Conservation (phyloP, 2,797 vertebrate genomes). For the Lacerta viridis region DNA sequence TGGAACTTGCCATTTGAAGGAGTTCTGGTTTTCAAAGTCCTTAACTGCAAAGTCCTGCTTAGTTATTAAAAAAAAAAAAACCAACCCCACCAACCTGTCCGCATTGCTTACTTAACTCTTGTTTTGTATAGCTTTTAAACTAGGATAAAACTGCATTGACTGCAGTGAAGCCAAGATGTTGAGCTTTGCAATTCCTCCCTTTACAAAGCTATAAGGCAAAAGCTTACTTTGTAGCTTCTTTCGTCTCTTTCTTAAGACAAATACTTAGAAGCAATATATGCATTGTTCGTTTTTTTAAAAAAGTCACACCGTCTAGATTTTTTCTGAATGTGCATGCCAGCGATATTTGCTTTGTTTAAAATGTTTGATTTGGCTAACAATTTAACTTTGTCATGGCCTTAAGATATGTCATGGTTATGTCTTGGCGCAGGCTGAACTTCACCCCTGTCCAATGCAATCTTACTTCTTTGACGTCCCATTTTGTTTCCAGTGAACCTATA, state of each 20-base stretch:
- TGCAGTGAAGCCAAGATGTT: slow-evolving; percentile 1
- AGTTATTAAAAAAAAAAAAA: too few relatives aligned
- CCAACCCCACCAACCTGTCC: not conserved
- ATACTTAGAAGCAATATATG: not conserved
- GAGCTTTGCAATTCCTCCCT: not conserved
- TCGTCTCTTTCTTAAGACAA: not conserved
- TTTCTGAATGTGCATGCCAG: not conserved
- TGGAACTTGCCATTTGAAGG: not conserved
- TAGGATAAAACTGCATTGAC: not conserved
- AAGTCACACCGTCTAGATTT: not conserved
- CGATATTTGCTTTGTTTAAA: not conserved
- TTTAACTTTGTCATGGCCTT: not conserved
- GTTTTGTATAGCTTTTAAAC: not conserved
- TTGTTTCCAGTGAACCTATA: not conserved
- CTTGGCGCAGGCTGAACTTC: not conserved
- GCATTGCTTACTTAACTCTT: not conserved
- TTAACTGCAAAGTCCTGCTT: too few relatives aligned
- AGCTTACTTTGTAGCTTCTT: not conserved
- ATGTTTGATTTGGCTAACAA: not conserved
- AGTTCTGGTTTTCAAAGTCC: not conserved
- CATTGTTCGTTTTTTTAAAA: slow-evolving; percentile 4
- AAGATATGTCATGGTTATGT: not conserved
- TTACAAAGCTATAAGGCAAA: slow-evolving; percentile 3
- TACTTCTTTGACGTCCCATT: not conserved
- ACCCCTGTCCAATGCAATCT: not conserved